Evolutionary conservation across 2,888 invertebrate genomes (phyloP).

Genomic region (Cheilosia vulpina): DNA sequence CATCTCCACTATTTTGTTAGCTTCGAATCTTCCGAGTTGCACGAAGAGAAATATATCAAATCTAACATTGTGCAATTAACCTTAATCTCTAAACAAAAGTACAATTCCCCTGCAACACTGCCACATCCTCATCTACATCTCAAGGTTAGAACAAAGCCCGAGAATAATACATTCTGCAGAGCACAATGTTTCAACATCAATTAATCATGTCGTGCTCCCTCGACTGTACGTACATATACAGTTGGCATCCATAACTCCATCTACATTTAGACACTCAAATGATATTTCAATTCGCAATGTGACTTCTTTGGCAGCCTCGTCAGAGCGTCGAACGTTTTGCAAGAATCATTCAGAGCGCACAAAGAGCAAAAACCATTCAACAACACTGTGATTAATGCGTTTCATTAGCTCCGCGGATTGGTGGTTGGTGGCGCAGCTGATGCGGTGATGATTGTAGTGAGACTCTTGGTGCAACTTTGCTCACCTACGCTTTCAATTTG

Average conservation of each 20-base stretch:
- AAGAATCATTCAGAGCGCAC: constrained; percentile 51
- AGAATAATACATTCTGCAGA: constrained; percentile 46
- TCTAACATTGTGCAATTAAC: constrained; percentile 69
- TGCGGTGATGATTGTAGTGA: constrained; percentile 21
- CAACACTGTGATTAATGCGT: constrained; percentile 74
- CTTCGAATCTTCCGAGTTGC: constrained; percentile 67
- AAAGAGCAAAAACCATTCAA: constrained; percentile 62
- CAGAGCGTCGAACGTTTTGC: constrained; percentile 63
- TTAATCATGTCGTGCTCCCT: constrained; percentile 71
- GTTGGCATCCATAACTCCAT: constrained; percentile 63
- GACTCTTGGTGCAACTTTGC: constrained; percentile 47
- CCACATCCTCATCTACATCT: constrained; percentile 13
- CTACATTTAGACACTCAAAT: constrained; percentile 72
- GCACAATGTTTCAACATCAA: constrained; percentile 71
- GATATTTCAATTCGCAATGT: constrained; percentile 72
- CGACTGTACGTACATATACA: constrained; percentile 7
- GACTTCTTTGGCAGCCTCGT: constrained; percentile 69
- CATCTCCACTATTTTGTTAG: constrained; percentile 41
- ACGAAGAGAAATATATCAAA: constrained; percentile 70
- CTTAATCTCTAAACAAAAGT: constrained; percentile 73
- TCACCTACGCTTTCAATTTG: constrained; percentile 70
- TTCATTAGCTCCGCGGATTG: constrained; percentile 64
- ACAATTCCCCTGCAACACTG: not conserved
- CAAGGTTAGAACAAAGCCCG: constrained; percentile 66
- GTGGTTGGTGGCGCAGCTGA: not conserved